Percentiles rank a stretch among this genome's conserved stretches.
phyloP scores from a whole-genome alignment of 1,140 invertebrate genomes.

The Ptiloglossa arizonensis region DNA sequence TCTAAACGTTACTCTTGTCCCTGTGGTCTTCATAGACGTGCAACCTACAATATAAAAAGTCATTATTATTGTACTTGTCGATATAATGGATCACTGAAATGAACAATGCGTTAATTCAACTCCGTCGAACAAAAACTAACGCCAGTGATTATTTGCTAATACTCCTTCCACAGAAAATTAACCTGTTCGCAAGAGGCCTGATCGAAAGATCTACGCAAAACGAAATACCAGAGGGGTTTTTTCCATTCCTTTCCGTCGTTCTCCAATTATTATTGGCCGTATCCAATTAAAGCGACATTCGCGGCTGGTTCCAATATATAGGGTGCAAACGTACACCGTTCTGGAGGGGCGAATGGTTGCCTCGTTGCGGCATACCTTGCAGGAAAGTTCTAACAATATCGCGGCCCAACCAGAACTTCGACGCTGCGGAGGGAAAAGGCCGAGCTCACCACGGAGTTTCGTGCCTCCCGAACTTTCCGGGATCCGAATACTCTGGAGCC shows the following conservation, averaged over 20 bases:
- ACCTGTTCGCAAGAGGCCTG: conserved; percentile 25
- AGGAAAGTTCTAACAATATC: conserved; percentile 73
- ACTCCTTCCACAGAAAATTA: neutral
- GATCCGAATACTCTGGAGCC: conserved; percentile 55
- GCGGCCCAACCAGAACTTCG: conserved; percentile 59
- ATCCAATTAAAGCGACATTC: conserved; percentile 59
- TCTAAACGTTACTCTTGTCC: too few species aligned
- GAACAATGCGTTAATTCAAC: too few species aligned
- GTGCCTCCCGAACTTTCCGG: conserved; percentile 50
- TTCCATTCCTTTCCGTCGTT: conserved; percentile 18
- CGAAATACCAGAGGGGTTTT: conserved; percentile 20
- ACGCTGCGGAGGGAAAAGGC: conserved; percentile 47
- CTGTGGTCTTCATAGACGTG: too few species aligned
- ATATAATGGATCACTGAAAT: too few species aligned
- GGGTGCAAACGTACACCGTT: conserved; percentile 44
- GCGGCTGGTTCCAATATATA: conserved; percentile 38
- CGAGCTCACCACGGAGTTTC: conserved; percentile 53
- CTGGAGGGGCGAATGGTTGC: neutral
- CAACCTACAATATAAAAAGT: too few species aligned
- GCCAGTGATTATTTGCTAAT: too few species aligned
- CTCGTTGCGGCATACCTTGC: conserved; percentile 63
- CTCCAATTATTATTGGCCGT: conserved; percentile 43
- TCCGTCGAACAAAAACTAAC: too few species aligned
- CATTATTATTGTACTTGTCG: too few species aligned
- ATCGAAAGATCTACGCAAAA: conserved; percentile 6